phyloP scores from a whole-genome alignment of 2,888 invertebrate genomes.

The Melipona bicolor region DNA sequence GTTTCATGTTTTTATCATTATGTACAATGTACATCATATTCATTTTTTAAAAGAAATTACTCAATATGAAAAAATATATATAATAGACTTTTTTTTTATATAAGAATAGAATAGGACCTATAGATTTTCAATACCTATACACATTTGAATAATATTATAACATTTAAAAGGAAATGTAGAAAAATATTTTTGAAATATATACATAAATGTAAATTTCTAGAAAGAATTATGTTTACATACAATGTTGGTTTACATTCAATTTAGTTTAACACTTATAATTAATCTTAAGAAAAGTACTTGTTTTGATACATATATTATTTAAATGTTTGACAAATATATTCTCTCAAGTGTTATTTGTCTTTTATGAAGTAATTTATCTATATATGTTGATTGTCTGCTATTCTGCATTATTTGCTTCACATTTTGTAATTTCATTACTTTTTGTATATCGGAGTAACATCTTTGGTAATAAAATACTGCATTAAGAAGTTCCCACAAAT shows the following conservation, averaged over 20 bases:
- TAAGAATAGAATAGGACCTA: conserved; percentile 21
- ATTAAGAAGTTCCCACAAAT: conserved; percentile 94
- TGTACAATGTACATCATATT: conserved; percentile 14
- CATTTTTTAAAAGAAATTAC: conserved; percentile 14
- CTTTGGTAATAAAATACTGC: conserved; percentile 96
- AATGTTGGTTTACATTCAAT: not conserved
- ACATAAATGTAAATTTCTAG: conserved; percentile 32
- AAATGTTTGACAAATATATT: conserved; percentile 47
- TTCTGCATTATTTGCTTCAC: conserved; percentile 61
- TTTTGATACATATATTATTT: conserved; percentile 18
- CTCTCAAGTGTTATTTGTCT: conserved; percentile 67
- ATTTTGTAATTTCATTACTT: conserved; percentile 55
- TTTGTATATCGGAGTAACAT: conserved; percentile 77
- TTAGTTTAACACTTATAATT: conserved; percentile 6
- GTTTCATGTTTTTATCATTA: conserved; percentile 19
- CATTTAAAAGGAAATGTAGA: conserved; percentile 11
- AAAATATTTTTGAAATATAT: conserved; percentile 32
- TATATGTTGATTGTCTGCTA: conserved; percentile 71
- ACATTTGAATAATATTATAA: conserved; percentile 7
- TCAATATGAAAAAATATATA: conserved; percentile 27
- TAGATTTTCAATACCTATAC: conserved; percentile 17
- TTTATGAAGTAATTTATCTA: conserved; percentile 72
- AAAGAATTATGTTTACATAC: conserved; percentile 9
- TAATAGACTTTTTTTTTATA: conserved; percentile 13
- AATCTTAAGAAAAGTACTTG: not conserved